Conservation (phyloP, 2,113 vertebrate species). For the Eidolon helvum region DNA sequence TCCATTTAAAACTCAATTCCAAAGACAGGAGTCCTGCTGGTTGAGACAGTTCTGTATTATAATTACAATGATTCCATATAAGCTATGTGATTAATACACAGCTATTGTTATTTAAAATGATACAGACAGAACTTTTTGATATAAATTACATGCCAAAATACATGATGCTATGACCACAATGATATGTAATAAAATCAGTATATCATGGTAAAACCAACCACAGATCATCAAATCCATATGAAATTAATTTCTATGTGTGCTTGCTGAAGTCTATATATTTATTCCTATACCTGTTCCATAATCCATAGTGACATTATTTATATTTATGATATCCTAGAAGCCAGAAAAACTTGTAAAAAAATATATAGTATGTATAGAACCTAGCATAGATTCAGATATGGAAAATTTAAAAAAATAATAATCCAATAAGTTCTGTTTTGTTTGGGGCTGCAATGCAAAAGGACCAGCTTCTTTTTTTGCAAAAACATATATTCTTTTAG, state of each 20-base stretch:
- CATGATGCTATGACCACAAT: neutral
- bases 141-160: neutral
- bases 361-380: neutral
- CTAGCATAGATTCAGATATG: neutral
- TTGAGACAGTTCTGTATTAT: neutral
- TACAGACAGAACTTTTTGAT: neutral
- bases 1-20: neutral
- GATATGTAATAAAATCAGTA: neutral
- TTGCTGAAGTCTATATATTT: neutral
- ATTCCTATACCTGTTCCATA: neutral
- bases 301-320: neutral
- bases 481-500: neutral
- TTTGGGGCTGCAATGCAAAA: neutral
- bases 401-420: constrained; percentile 2
- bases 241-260: neutral
- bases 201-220: neutral
- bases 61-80: neutral
- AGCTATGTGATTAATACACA: neutral
- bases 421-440: neutral
- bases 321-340: neutral
- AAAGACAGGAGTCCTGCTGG: neutral
- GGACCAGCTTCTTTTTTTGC: neutral
- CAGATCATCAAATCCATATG: neutral
- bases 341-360: neutral
- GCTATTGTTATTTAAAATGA: neutral